Evolutionary conservation across 2,113 vertebrate species (phyloP), one percentile per base, ranked within the genome.

Genomic region (Anolis sagrei): DNA sequence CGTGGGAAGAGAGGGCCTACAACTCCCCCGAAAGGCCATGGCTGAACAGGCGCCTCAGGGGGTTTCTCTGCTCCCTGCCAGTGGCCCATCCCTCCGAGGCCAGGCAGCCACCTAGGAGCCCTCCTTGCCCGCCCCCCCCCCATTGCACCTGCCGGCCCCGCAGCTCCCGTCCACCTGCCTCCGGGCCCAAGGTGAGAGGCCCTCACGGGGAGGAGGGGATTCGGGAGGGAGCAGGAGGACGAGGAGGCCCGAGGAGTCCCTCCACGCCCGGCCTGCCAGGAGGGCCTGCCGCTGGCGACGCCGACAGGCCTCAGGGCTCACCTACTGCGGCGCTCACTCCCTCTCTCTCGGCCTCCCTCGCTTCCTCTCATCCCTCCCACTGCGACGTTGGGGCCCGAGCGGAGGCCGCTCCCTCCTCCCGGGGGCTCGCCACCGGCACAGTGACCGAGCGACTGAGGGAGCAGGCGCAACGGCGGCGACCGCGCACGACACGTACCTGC

Each of bases 381-480:
- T 44, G 39, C 39, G 39, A 44, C 39, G 39, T 44, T 5, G 27
- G 54, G 64, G 73, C 76, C 83, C 58, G 68, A 36, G 54, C 79
- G 77, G 69, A 86, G 77, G 84, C 84, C 84, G 84, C 84, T 86
- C 69, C 77, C 84, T 10, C 62, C 23, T 66, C 78, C 84, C 77
- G 84, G 84, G 84, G 77, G 64, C 84, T 79, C 84, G 84, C 84
- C 84, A 61, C 84, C 84, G 84, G 84, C 78, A 74, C 84, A 86
- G 78, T 75, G 84, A 86, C 84, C 77, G 69, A 79, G 44, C 64
- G 72, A 66, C 48, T 29, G 48, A 82, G 69, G 32, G 69, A 81
- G 78, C 78, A 86, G 80, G 78, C 84, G 78, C 84, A 68, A 86
- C 84, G 68, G 76, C 84, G 39, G 39, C 39, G 39, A 44, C 39